These are phyloP conservation scores for Trypoxylon attenuatum DNA, from an alignment of 2,888 invertebrate species.

Conservation along the genomic window DNA sequence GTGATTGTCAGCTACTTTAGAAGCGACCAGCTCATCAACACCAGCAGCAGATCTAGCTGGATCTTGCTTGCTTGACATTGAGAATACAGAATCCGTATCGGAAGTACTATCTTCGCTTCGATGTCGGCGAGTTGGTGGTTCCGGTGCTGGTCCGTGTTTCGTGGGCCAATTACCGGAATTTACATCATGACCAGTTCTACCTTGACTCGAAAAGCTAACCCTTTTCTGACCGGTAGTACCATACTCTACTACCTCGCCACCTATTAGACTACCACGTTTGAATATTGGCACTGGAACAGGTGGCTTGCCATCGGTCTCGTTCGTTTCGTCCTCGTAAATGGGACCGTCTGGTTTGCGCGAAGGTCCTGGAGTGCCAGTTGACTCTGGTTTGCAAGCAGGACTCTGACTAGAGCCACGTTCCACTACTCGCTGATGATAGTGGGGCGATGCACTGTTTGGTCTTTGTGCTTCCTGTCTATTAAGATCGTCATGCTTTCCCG, in stretches of 20 bases:
- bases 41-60: too few relatives aligned
- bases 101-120: conserved; percentile 56
- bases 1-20: not conserved
- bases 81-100: conserved; percentile 51
- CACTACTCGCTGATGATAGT: conserved; percentile 69
- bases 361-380: not conserved
- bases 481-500: conserved; percentile 16
- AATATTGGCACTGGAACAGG: conserved; percentile 74
- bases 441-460: conserved; percentile 75
- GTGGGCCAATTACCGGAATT: conserved; percentile 74
- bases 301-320: conserved; percentile 28
- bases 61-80: conserved; percentile 35
- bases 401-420: not conserved
- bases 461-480: conserved; percentile 55
- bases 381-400: not conserved
- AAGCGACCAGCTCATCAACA: not conserved
- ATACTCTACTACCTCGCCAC: conserved; percentile 66
- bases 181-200: conserved; percentile 46
- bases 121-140: conserved; percentile 68
- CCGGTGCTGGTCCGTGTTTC: conserved; percentile 73
- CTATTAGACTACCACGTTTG: conserved; percentile 76
- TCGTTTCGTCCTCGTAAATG: conserved; percentile 52
- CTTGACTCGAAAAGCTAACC: conserved; percentile 76
- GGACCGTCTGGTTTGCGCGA: conserved; percentile 28
- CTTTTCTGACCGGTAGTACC: conserved; percentile 74